These are phyloP conservation scores for Oedothorax gibbosus DNA, from an alignment of 1,140 invertebrate genomes.

Conservation along the genomic window DNA sequence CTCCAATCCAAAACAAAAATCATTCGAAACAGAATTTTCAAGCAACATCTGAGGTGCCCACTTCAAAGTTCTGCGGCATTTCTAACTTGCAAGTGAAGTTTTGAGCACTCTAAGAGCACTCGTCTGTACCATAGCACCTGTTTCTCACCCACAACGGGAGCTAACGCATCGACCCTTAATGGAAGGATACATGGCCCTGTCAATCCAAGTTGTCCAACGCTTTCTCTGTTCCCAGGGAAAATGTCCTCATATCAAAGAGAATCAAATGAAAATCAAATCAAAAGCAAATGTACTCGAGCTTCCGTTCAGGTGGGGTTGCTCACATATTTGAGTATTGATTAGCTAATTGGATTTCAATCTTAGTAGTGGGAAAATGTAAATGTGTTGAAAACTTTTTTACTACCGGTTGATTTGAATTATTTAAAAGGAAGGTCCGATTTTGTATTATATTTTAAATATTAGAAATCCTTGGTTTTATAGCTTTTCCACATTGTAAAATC, in stretches of 20 bases:
- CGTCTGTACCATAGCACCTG: conserved; percentile 47
- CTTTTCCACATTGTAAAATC: background rate
- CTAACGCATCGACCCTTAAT: conserved; percentile 55
- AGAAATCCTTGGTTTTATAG: background rate
- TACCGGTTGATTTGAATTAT: background rate
- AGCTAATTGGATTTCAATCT: background rate
- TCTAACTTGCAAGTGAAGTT: conserved; percentile 2
- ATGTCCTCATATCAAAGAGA: conserved; percentile 24
- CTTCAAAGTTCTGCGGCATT: conserved; percentile 44
- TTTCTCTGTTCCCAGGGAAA: background rate
- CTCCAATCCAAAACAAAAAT: too few species aligned
- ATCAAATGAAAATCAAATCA: background rate
- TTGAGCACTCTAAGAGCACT: conserved; percentile 43
- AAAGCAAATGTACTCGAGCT: conserved; percentile 2
- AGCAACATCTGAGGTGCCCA: conserved; percentile 20
- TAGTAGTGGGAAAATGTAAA: too few species aligned
- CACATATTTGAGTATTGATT: background rate
- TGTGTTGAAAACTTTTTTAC: too few species aligned
- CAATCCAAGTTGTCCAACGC: conserved; percentile 25
- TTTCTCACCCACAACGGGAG: conserved; percentile 29
- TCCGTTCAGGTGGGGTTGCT: background rate
- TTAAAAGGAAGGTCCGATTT: background rate
- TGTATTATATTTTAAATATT: background rate
- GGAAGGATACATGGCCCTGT: conserved; percentile 17
- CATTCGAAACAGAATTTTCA: too few species aligned